These are phyloP conservation scores for Drosophila flavopinicola DNA, from an alignment of 2,888 invertebrate species.

Conservation along the genomic window DNA sequence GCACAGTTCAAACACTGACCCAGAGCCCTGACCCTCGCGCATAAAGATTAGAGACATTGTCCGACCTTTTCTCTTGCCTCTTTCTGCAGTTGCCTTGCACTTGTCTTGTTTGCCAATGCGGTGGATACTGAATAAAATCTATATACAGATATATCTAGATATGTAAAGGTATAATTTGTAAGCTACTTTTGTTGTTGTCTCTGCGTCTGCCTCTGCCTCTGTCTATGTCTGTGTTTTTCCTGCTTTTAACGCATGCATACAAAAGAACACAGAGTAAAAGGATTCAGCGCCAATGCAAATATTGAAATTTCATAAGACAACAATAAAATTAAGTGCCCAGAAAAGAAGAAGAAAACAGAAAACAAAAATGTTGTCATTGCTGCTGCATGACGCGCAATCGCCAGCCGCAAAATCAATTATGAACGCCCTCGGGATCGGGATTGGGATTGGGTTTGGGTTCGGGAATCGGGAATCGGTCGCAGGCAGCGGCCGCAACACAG, in stretches of 20 bases:
- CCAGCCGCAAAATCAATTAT: slow-evolving; percentile 82
- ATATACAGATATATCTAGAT: slow-evolving; percentile 11
- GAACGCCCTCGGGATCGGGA: slow-evolving; percentile 63
- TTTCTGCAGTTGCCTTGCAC: slow-evolving; percentile 39
- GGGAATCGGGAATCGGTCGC: slow-evolving; percentile 10
- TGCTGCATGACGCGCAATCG: slow-evolving; percentile 57
- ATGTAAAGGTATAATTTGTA: slow-evolving; percentile 10
- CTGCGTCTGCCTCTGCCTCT: slow-evolving; percentile 5
- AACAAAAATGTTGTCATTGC: slow-evolving; percentile 32
- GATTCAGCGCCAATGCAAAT: slow-evolving; percentile 71
- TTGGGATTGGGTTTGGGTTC: background rate
- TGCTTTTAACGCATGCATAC: slow-evolving; percentile 48
- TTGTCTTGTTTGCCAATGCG: slow-evolving; percentile 69
- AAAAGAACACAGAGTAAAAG: slow-evolving; percentile 56
- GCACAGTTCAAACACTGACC: slow-evolving; percentile 73
- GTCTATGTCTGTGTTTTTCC: too few species aligned
- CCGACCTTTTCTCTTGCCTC: slow-evolving; percentile 50
- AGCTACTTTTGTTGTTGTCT: slow-evolving; percentile 12
- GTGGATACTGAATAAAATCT: slow-evolving; percentile 58
- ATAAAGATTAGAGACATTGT: slow-evolving; percentile 61
- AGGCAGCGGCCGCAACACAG: slow-evolving; percentile 48
- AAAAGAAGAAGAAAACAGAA: background rate
- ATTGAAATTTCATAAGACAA: slow-evolving; percentile 59
- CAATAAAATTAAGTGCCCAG: slow-evolving; percentile 35
- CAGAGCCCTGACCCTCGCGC: slow-evolving; percentile 41